Evolutionary conservation across 1,140 invertebrate genomes (phyloP), one percentile per base, ranked within the genome.

Genomic region (Arion vulgaris): DNA sequence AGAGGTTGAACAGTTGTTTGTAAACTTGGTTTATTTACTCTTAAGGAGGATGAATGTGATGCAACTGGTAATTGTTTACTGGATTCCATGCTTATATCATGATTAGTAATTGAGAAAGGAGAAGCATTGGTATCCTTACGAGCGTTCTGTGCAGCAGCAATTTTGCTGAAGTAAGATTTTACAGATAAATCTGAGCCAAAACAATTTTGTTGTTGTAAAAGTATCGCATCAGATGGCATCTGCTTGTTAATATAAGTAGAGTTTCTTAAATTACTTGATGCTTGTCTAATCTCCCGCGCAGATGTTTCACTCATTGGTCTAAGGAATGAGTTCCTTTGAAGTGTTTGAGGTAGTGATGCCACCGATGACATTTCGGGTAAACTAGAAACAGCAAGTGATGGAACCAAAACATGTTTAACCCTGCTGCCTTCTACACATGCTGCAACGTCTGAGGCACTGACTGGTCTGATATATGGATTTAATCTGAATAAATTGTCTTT

Each of bases 401-500:
- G 82, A 74, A 87, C 86, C 74, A 83, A 82, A 32, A 84, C 83
- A 68, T 85, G 85, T 49, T 76, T 84, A 36, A 57, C 13, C 32
- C 49, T 79, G 2, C 85, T 84, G 28, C 74, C 71, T 19, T 86
- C 83, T n/a, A 89, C 71, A 69, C 87, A 85, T 83, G 78, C 86
- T 38, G 84, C 88, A 62, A 90, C 87, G 69, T 91, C 90, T 85
- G 88, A 89, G 72, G 90, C 90, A 89, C 89, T 91, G 17, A 91
- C 81, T 28, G 90, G 90, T 68, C 89, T 84, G 38, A 84, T 82
- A 82, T 90, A 91, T 17, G 90, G 90, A 80, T 89, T 90, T 32
- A 80, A 71, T 41, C 86, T 84, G 2, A 32, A 34, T 17, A 69
- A 77, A 41, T 7, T 32, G 11, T 28, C 4, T 72, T 45, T 57